Conservation (phyloP, 2,797 vertebrate species). For the Chloroceryle inda region DNA sequence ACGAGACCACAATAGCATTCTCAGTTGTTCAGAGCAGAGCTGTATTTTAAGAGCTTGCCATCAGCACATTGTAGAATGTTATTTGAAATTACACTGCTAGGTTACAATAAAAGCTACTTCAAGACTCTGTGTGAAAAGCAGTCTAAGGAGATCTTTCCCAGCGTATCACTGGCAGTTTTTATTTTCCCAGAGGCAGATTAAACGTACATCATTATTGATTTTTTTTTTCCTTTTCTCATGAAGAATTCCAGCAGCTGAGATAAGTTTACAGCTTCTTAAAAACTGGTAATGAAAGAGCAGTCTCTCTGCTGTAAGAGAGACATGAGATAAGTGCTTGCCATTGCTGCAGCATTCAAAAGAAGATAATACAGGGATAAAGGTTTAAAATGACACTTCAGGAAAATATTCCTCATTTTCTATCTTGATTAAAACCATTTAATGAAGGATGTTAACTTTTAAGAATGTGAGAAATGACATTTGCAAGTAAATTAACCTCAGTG, state of each 20-base stretch:
- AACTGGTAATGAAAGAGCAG: conserved; percentile 66
- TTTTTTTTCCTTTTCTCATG: neutral
- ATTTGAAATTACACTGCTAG: conserved; percentile 47
- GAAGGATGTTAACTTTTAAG: conserved; percentile 36
- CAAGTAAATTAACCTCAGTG: conserved; percentile 29
- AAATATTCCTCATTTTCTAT: conserved; percentile 33
- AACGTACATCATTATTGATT: conserved; percentile 52
- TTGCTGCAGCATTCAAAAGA: conserved; percentile 41
- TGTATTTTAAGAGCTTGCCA: conserved; percentile 43
- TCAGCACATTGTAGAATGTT: neutral
- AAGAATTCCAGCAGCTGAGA: conserved; percentile 61
- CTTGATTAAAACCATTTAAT: conserved; percentile 61
- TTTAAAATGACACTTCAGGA: conserved; percentile 58
- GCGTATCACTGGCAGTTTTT: conserved; percentile 72
- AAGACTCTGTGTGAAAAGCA: conserved; percentile 43
- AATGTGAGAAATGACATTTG: conserved; percentile 6
- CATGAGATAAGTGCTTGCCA: conserved; percentile 40
- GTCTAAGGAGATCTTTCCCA: conserved; percentile 66
- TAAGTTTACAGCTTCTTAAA: conserved; percentile 65
- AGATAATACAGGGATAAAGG: conserved; percentile 58
- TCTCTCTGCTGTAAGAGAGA: conserved; percentile 57
- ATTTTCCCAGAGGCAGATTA: conserved; percentile 73
- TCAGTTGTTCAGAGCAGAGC: conserved; percentile 8
- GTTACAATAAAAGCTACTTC: conserved; percentile 49
- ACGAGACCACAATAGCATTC: neutral